Conservation (phyloP, 92 coral and sea anemone species). For the Phymanthus crucifer region DNA sequence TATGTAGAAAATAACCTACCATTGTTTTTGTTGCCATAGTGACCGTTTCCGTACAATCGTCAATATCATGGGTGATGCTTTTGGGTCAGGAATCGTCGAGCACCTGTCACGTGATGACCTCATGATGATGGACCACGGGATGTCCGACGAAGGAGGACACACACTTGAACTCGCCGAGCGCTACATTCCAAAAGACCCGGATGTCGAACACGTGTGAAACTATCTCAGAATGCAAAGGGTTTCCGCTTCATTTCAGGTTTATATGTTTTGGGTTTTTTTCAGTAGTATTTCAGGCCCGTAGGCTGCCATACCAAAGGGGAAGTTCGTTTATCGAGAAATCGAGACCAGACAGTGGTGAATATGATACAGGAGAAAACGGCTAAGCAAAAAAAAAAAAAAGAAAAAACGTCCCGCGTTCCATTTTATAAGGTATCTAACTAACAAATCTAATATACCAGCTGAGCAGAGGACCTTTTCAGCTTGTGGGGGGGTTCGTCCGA, state of each 20-base stretch:
- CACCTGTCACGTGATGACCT: constrained; percentile 76
- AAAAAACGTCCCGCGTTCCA: too few relatives aligned
- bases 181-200: constrained; percentile 34
- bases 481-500: too few relatives aligned
- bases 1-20: background rate
- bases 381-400: too few relatives aligned
- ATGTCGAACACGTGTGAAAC: background rate
- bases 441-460: too few relatives aligned
- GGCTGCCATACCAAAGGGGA: too few relatives aligned
- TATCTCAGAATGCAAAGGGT: background rate
- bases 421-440: too few relatives aligned
- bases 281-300: too few relatives aligned
- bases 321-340: too few relatives aligned
- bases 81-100: constrained; percentile 71
- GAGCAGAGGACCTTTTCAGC: too few relatives aligned
- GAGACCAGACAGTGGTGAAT: too few relatives aligned
- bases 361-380: too few relatives aligned
- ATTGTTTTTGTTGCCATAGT: constrained; percentile 18
- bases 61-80: constrained; percentile 71
- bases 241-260: background rate
- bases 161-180: constrained; percentile 41
- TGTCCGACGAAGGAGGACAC: constrained; percentile 31
- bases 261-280: background rate
- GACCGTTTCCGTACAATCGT: constrained; percentile 75
- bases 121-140: constrained; percentile 55